Percentiles rank a stretch among this genome's conserved stretches.
Conservation (phyloP, 92 coral and sea anemone species). For the Porites divaricata region DNA sequence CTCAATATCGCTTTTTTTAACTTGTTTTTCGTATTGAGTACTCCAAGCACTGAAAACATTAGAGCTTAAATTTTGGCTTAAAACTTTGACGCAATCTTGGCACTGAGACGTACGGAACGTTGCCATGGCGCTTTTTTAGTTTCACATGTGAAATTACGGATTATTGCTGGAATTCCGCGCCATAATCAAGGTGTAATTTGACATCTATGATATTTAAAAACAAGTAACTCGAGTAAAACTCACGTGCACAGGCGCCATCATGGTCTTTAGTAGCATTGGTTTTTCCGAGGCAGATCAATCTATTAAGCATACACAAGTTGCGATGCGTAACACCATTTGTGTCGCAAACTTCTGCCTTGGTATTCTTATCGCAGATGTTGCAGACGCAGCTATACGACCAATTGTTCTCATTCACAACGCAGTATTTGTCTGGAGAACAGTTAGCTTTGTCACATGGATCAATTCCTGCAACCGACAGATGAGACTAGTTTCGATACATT, state of each 20-base stretch:
- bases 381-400: conserved; percentile 63
- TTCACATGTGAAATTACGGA: too few relatives aligned
- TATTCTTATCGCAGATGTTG: conserved; percentile 18
- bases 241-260: conserved; percentile 76
- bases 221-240: conserved; percentile 1
- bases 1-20: too few relatives aligned
- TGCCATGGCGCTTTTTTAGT: too few relatives aligned
- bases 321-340: conserved; percentile 57
- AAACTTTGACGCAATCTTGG: too few relatives aligned
- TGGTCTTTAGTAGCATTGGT: conserved; percentile 29
- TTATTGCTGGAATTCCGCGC: too few relatives aligned
- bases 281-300: conserved; percentile 37
- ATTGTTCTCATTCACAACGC: conserved; percentile 43
- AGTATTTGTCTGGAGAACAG: conserved; percentile 38
- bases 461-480: conserved; percentile 48
- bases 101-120: too few relatives aligned
- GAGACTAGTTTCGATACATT: background rate
- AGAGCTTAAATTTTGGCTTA: too few relatives aligned
- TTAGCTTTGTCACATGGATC: conserved; percentile 66
- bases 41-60: too few relatives aligned
- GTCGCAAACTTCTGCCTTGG: conserved; percentile 48
- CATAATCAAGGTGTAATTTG: too few relatives aligned
- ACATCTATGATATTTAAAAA: background rate
- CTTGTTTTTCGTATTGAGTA: too few relatives aligned
- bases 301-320: conserved; percentile 58